A percentile compares a stretch with the other conserved stretches of the same genome.
phyloP scores from a whole-genome alignment of 1,140 invertebrate species.

The Sogatella furcifera region DNA sequence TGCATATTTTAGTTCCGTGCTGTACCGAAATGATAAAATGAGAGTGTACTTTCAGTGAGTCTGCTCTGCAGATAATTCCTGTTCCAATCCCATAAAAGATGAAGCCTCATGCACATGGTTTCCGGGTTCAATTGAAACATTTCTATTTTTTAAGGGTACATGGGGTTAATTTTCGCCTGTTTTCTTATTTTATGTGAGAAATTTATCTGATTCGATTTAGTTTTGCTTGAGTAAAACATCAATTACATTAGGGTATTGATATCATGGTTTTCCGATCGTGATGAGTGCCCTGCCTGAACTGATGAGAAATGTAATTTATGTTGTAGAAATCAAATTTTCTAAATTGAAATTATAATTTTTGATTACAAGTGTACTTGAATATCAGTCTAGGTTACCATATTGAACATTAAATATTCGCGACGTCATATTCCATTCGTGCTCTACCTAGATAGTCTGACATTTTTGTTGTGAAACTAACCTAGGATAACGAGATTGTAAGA shows the following conservation, averaged over 20 bases:
- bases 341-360: no score
- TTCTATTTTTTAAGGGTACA: no score
- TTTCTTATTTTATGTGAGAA: slow-evolving; percentile 19
- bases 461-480: slow-evolving; percentile 2
- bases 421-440: no score
- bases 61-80: slow-evolving; percentile 7
- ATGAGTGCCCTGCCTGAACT: neutral
- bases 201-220: neutral
- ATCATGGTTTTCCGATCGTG: neutral
- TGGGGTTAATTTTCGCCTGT: no score
- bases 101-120: slow-evolving; percentile 38
- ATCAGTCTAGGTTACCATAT: no score
- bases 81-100: slow-evolving; percentile 24
- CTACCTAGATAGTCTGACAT: neutral
- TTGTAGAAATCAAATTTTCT: no score
- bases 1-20: no score
- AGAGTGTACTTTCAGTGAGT: neutral
- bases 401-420: no score
- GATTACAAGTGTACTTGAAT: no score
- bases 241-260: neutral
- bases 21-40: no score
- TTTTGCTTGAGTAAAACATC: neutral
- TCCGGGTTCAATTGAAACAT: slow-evolving; percentile 29
- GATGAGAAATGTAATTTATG: no score
- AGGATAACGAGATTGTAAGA: neutral